These are phyloP conservation scores for Siniperca chuatsi DNA, from an alignment of 2,113 vertebrate genomes.

Conservation along the genomic window DNA sequence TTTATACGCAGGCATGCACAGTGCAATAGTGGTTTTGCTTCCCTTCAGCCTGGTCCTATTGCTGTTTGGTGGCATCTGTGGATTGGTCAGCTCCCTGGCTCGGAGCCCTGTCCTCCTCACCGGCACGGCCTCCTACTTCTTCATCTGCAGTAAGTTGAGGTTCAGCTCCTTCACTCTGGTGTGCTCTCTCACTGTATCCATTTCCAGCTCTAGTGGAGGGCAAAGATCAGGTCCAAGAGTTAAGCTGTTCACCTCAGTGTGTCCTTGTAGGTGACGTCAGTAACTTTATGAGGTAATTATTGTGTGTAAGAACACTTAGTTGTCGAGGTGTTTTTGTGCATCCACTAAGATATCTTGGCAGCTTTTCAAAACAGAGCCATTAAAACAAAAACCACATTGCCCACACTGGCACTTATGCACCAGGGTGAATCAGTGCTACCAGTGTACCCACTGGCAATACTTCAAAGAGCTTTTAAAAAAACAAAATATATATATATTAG, in stretches of 20 bases:
- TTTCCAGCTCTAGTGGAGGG: neutral
- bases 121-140: conserved; percentile 81
- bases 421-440: neutral
- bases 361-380: neutral
- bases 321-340: neutral
- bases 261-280: neutral
- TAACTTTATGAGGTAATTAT: neutral
- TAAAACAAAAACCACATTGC: neutral
- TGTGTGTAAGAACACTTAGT: no score
- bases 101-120: conserved; percentile 78
- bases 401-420: neutral
- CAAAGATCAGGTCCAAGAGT: neutral
- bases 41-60: conserved; percentile 84
- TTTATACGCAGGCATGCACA: conserved; percentile 78
- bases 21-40: conserved; percentile 80
- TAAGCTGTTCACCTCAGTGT: neutral
- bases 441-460: neutral
- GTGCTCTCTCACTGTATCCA: no score
- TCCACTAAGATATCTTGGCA: neutral
- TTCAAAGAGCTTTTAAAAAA: neutral
- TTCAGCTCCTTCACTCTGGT: neutral
- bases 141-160: conserved; percentile 82
- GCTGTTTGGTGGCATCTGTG: conserved; percentile 84
- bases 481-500: no score
- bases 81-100: conserved; percentile 83